Evolutionary conservation across 2,797 vertebrate genomes (phyloP), one percentile per base, ranked within the genome.

Genomic region (Lemur catta): DNA sequence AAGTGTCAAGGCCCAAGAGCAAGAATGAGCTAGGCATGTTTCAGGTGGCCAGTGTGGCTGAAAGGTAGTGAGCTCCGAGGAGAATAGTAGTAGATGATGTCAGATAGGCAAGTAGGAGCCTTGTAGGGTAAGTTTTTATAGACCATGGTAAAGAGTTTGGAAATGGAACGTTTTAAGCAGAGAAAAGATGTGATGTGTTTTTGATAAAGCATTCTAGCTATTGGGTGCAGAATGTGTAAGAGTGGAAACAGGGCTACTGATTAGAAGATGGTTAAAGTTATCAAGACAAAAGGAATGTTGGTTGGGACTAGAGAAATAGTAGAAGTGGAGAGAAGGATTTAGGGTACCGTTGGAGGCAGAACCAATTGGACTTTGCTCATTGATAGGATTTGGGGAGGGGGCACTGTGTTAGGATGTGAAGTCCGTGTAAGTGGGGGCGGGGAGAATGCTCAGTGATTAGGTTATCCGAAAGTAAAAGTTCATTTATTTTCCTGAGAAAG

Each of bases 111-210:
- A 61, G 15, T 46, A 33, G 35, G 67, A 59, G 63, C 24, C 28
- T 35, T n/a, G 20, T 65, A 87, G 43, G n/a, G 20, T 67, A 87
- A 50, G 30, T 87, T 52, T 95, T 75, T 87, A 48, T 38, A 90
- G 46, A 35, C 30, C 24, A 1, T 63, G 46, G 65, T 86, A 41
- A 71, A 80, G 50, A 80, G 65, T 80, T 87, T 88, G 26, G 28
- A 33, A 75, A 81, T 94, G 74, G 46, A 78, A 85, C 59, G 52
- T 76, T 84, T 65, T 91, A 92, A 82, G 48, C 46, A 50, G 79
- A 63, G 24, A 76, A 92, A 26, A 93, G 35, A n/a, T 93, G 35
- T 93, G 61, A 76, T 95, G 52, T 91, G 13, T 89, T 90, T 48
- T 87, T 87, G 78, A 88, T 75, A 90, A 96, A 79, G 14, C 22